Conservation (phyloP, 1,140 invertebrate genomes). For the Tetramorium simillimum region DNA sequence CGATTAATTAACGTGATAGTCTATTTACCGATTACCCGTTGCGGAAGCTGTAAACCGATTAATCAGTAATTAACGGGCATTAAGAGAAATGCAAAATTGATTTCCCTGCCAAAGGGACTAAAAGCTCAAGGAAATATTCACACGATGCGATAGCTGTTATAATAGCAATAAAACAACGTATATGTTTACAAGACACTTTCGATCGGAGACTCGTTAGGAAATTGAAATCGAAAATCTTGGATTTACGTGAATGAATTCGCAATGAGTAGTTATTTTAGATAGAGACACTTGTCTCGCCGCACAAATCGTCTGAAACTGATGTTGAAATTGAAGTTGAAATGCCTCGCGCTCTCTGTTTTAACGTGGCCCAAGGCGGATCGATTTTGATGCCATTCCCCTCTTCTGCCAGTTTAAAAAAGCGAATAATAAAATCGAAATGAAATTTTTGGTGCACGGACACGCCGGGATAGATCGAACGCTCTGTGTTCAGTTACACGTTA, state of each 20-base stretch:
- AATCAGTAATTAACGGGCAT: constrained; percentile 15
- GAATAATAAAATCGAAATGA: constrained; percentile 58
- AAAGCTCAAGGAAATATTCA: background rate
- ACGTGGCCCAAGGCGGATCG: constrained; percentile 47
- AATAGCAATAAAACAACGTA: background rate
- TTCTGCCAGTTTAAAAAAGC: constrained; percentile 49
- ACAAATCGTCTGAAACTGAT: constrained; percentile 42
- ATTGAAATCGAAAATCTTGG: background rate
- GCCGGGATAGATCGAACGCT: constrained; percentile 44
- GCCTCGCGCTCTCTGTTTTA: constrained; percentile 48
- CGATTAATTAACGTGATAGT: constrained; percentile 32
- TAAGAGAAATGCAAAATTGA: constrained; percentile 15
- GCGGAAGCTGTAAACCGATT: background rate
- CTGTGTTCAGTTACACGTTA: constrained; percentile 46
- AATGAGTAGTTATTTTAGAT: constrained; percentile 5
- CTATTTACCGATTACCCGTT: constrained; percentile 15
- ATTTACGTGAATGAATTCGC: background rate
- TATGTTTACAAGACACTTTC: background rate
- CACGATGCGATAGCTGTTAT: background rate
- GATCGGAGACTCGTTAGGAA: background rate
- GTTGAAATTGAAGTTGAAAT: constrained; percentile 56
- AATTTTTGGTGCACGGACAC: constrained; percentile 44
- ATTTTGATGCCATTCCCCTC: constrained; percentile 51
- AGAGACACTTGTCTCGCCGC: background rate
- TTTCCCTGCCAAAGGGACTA: background rate